These are phyloP conservation scores for Pipra filicauda DNA, from an alignment of 2,113 vertebrate species.

Conservation along the genomic window DNA sequence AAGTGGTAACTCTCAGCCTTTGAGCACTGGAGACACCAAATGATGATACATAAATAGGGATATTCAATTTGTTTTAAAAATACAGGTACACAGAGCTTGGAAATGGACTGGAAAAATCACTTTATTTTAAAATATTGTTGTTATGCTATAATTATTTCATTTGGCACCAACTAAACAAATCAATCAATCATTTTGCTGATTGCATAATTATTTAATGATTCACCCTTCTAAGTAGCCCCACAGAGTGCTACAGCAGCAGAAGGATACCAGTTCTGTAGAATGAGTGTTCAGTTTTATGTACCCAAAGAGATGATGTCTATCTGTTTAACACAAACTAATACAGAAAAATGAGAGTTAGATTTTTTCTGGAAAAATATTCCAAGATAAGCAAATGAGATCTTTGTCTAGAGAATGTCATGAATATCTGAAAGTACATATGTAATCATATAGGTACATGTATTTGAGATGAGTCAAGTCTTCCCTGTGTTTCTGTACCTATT, in stretches of 20 bases:
- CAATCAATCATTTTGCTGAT: constrained; percentile 21
- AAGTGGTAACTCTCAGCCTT: constrained; percentile 27
- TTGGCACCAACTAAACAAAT: constrained; percentile 32
- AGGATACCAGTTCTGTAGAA: not conserved
- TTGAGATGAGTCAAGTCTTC: not conserved
- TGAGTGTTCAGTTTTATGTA: not conserved
- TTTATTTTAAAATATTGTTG: not conserved
- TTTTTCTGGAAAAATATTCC: not conserved
- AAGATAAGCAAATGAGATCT: not conserved
- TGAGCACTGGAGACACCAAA: not conserved
- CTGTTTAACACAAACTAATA: not conserved
- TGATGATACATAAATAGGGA: not conserved
- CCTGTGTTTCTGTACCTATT: not conserved
- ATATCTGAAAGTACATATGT: not conserved
- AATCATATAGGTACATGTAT: not conserved
- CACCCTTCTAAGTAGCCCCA: not conserved
- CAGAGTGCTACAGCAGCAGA: not conserved
- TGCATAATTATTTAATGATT: constrained; percentile 34
- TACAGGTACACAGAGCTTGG: not conserved
- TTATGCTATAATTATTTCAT: constrained; percentile 45
- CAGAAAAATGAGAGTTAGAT: not conserved
- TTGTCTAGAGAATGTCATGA: not conserved
- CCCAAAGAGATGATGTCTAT: not conserved
- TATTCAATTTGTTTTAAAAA: not conserved
- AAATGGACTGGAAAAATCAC: not conserved